Conservation (phyloP, 2,113 vertebrate genomes). For the Thamnaconus septentrionalis region DNA sequence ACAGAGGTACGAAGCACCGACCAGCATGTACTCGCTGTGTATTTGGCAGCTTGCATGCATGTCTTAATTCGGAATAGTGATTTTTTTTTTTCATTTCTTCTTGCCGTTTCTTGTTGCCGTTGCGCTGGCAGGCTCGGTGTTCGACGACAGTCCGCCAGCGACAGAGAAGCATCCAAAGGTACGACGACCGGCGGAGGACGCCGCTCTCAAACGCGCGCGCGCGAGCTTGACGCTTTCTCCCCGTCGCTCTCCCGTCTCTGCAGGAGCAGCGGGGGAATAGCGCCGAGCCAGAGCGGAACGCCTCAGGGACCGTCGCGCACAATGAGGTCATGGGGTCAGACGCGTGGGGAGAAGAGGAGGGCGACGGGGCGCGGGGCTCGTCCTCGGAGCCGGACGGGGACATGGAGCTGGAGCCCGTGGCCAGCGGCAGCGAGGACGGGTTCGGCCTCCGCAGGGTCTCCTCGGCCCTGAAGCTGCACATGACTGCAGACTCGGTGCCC, state of each 20-base stretch:
- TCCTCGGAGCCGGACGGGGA: conserved; percentile 81
- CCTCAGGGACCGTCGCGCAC: not conserved
- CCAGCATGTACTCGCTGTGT: not conserved
- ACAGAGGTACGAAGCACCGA: conserved; percentile 51
- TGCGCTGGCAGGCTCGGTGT: conserved; percentile 79
- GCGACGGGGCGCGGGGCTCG: conserved; percentile 88
- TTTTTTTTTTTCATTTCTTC: too few species aligned
- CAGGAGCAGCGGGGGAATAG: conserved; percentile 67
- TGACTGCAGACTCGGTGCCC: conserved; percentile 93
- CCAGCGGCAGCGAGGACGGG: conserved; percentile 97
- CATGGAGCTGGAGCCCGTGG: conserved; percentile 91
- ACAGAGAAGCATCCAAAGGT: conserved; percentile 85
- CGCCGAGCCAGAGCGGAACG: too few species aligned
- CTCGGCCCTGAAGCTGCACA: conserved; percentile 87
- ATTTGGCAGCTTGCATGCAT: conserved; percentile 21
- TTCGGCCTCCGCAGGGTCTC: conserved; percentile 76
- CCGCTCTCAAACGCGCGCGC: conserved; percentile 14
- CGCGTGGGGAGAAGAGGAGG: conserved; percentile 91
- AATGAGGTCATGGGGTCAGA: conserved; percentile 9
- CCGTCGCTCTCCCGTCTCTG: conserved; percentile 29
- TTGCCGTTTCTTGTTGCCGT: conserved; percentile 47
- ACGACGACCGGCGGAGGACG: conserved; percentile 42
- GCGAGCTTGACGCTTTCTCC: conserved; percentile 10
- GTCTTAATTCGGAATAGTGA: too few species aligned
- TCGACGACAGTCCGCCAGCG: conserved; percentile 79